Percentiles rank a stretch among this genome's conserved stretches.
These are phyloP conservation scores for Tychaedon coryphoeus DNA, from an alignment of 2,113 vertebrate genomes.

Conservation along the genomic window DNA sequence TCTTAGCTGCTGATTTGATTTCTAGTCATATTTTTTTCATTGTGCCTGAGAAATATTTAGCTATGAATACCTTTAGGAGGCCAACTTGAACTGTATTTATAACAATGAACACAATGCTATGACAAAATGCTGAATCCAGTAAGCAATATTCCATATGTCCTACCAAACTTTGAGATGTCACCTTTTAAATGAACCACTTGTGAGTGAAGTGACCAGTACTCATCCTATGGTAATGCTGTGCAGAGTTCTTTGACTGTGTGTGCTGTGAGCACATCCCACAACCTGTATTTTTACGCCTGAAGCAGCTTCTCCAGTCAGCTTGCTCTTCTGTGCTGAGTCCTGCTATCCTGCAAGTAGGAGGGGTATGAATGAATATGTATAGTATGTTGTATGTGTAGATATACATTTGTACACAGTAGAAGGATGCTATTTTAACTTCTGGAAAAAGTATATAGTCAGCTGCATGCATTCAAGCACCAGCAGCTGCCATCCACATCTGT, in stretches of 20 bases:
- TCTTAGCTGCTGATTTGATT: neutral
- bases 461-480: neutral
- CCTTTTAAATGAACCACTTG: neutral
- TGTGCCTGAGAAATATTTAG: neutral
- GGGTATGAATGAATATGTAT: constrained; percentile 10
- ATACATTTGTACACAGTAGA: neutral
- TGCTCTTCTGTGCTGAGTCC: neutral
- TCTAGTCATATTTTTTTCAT: neutral
- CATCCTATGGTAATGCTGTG: neutral
- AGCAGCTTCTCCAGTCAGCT: neutral
- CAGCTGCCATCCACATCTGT: neutral
- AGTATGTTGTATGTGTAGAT: neutral
- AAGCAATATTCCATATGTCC: neutral
- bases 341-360: neutral
- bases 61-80: neutral
- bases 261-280: neutral
- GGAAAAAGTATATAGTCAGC: neutral
- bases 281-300: neutral
- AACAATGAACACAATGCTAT: neutral
- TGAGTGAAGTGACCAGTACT: neutral
- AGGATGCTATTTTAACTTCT: neutral
- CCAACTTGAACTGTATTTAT: neutral
- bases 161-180: neutral
- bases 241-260: neutral
- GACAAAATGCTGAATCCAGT: neutral